These are phyloP conservation scores for Zalophus californianus DNA, from an alignment of 2,797 vertebrate genomes.

Conservation along the genomic window DNA sequence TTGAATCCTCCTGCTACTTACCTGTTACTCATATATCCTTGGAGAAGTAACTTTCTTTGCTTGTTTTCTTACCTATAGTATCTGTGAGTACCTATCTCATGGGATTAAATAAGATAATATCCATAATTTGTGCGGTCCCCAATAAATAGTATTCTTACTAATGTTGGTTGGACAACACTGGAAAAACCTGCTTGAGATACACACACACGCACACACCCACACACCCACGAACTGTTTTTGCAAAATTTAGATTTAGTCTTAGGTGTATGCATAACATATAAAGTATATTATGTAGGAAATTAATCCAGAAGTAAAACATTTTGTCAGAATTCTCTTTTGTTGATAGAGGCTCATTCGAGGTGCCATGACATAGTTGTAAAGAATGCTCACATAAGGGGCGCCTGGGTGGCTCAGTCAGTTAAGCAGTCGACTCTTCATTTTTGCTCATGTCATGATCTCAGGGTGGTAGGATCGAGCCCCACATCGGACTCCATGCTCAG, in stretches of 20 bases:
- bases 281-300: background rate
- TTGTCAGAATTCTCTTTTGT: constrained; percentile 39
- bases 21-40: background rate
- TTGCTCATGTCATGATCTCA: background rate
- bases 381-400: background rate
- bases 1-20: background rate
- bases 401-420: background rate
- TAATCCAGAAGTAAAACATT: constrained; percentile 42
- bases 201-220: background rate
- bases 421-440: background rate
- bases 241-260: constrained; percentile 17
- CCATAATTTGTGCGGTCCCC: background rate
- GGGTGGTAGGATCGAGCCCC: background rate
- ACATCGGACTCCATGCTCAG: background rate
- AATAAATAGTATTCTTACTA: constrained; percentile 20
- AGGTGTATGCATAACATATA: constrained; percentile 9
- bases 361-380: background rate
- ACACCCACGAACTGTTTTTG: constrained; percentile 49
- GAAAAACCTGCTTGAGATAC: constrained; percentile 4
- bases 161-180: background rate
- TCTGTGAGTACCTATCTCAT: background rate
- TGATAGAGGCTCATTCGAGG: background rate
- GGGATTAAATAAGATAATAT: background rate
- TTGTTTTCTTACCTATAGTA: constrained; percentile 45
- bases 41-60: constrained; percentile 21